Evolutionary conservation across 1,140 invertebrate genomes (phyloP).

Genomic region (Nephila pilipes): DNA sequence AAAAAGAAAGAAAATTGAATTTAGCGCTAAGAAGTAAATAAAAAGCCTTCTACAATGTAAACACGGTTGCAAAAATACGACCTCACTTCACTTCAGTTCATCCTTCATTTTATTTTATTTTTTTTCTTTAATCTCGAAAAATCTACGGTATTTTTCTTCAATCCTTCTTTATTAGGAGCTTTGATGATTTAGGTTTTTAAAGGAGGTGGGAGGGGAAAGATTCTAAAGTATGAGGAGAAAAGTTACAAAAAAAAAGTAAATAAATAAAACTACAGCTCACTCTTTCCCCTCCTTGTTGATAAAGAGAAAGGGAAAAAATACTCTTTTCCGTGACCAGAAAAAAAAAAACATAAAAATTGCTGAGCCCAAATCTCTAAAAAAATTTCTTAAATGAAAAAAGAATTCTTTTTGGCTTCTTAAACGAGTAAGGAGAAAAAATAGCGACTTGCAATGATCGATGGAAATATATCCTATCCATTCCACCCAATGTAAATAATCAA

Average conservation of each 20-base stretch:
- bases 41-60: neutral
- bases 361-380: neutral
- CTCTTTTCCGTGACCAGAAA: neutral
- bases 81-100: neutral
- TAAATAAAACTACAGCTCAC: neutral
- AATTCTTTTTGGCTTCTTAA: neutral
- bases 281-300: neutral
- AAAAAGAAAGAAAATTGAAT: neutral
- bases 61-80: neutral
- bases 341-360: neutral
- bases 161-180: neutral
- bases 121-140: neutral
- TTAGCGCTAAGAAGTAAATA: neutral
- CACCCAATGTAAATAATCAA: constrained; percentile 51
- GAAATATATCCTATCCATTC: neutral
- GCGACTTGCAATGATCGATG: neutral
- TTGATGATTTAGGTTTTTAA: constrained; percentile 26
- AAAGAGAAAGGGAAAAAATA: neutral
- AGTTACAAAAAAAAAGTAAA: neutral
- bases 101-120: neutral
- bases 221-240: neutral
- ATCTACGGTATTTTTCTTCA: neutral
- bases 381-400: neutral
- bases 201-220: neutral
- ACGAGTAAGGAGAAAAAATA: neutral